Conservation (phyloP, 2,797 vertebrate genomes). For the Karalla daura region DNA sequence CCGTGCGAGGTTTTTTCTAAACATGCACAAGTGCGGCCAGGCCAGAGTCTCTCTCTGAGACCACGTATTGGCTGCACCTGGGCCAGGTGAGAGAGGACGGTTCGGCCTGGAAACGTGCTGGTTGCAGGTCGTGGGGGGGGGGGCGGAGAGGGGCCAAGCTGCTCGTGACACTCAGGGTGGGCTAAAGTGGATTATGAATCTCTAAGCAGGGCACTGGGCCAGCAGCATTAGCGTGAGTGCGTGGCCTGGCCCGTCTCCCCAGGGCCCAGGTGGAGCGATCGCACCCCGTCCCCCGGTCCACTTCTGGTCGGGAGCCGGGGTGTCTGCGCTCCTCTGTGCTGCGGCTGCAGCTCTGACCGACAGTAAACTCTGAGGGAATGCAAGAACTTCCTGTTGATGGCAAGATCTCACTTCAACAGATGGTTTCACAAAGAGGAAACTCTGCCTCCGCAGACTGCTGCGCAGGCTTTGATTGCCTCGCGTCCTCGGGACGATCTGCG, state of each 20-base stretch:
- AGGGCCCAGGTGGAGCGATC: slow-evolving; percentile 52
- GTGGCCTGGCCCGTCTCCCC: slow-evolving; percentile 46
- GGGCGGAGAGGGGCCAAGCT: slow-evolving; percentile 11
- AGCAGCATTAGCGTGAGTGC: slow-evolving; percentile 52
- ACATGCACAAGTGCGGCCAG: background rate
- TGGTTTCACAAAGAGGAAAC: slow-evolving; percentile 76
- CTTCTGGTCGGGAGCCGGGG: no score
- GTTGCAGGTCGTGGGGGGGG: background rate
- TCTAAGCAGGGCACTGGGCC: slow-evolving; percentile 69
- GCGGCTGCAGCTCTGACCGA: slow-evolving; percentile 56
- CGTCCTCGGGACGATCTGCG: slow-evolving; percentile 11
- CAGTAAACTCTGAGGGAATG: slow-evolving; percentile 75
- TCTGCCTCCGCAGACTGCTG: slow-evolving; percentile 24
- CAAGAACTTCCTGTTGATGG: slow-evolving; percentile 73
- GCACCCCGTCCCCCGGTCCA: no score
- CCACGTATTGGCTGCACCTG: background rate
- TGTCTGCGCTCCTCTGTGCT: slow-evolving; percentile 32
- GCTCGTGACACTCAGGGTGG: slow-evolving; percentile 41
- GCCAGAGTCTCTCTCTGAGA: background rate
- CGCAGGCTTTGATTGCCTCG: slow-evolving; percentile 44
- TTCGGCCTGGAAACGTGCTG: no score
- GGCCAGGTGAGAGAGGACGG: no score
- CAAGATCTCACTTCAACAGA: slow-evolving; percentile 60
- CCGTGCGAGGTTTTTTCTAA: background rate
- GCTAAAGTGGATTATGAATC: slow-evolving; percentile 70